These are phyloP conservation scores for Hydrotaea diabolus DNA, from an alignment of 2,888 invertebrate genomes.

Conservation along the genomic window DNA sequence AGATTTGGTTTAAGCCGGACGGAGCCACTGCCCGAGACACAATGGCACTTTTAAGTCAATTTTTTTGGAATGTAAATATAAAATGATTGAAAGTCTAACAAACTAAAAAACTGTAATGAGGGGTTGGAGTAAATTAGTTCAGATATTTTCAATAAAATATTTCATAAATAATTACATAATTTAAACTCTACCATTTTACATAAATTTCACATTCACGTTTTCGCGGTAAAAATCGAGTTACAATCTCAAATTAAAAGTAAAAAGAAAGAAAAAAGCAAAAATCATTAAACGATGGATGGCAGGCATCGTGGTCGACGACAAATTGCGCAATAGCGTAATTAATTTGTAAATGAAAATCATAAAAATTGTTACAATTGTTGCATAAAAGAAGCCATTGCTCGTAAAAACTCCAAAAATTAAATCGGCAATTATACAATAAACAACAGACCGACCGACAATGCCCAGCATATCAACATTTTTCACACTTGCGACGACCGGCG, in stretches of 20 bases:
- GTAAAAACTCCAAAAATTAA: constrained; percentile 44
- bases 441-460: constrained; percentile 33
- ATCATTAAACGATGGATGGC: constrained; percentile 16
- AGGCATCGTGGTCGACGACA: constrained; percentile 10
- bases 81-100: too few species aligned
- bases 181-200: not conserved
- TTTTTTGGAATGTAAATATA: too few species aligned
- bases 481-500: not conserved
- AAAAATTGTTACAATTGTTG: constrained; percentile 59
- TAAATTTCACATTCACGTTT: constrained; percentile 25
- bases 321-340: constrained; percentile 56
- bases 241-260: not conserved
- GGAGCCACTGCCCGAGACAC: too few species aligned
- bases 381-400: constrained; percentile 54
- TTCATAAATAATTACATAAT: too few species aligned
- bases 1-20: too few species aligned
- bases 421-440: constrained; percentile 39
- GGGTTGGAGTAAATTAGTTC: too few species aligned
- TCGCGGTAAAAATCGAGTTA: not conserved
- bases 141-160: too few species aligned
- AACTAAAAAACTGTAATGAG: too few species aligned
- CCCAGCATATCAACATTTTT: constrained; percentile 46
- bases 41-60: too few species aligned
- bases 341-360: constrained; percentile 59
- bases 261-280: not conserved